Conservation (phyloP, 2,888 invertebrate genomes). For the Octonoba sinensis region DNA sequence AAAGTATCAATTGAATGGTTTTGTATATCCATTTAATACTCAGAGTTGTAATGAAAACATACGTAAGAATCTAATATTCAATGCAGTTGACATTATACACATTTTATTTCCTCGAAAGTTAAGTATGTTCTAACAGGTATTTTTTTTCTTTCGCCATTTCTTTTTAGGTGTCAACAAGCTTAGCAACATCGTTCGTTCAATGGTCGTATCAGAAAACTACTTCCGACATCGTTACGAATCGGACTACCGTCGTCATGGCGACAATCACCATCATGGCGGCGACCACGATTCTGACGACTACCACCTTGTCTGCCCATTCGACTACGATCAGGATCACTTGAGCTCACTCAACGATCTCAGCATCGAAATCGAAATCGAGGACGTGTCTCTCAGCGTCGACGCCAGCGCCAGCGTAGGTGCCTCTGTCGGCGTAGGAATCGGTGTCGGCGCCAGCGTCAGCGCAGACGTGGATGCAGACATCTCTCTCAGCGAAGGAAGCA, state of each 20-base stretch:
- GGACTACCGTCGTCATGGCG: constrained; percentile 1
- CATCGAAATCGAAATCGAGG: background rate
- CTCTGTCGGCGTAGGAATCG: background rate
- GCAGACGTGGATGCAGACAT: background rate
- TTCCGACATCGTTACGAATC: constrained; percentile 5
- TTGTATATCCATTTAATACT: too few relatives aligned
- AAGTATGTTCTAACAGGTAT: too few relatives aligned
- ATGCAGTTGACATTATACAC: too few relatives aligned
- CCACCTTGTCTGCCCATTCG: background rate
- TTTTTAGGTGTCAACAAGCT: background rate
- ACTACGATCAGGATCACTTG: constrained; percentile 6
- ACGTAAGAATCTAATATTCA: too few relatives aligned
- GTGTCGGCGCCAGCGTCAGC: background rate
- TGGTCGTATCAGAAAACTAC: constrained; percentile 11
- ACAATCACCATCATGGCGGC: constrained; percentile 2
- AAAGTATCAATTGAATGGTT: too few relatives aligned
- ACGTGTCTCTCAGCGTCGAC: background rate
- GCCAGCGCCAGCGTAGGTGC: background rate
- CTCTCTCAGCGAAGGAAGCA: background rate
- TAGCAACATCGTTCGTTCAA: background rate
- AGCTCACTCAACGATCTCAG: background rate
- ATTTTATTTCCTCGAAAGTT: too few relatives aligned
- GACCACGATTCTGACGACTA: background rate
- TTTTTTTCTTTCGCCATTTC: background rate
- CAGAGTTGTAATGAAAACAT: too few relatives aligned